These are phyloP conservation scores for Drosophila erecta DNA, from an alignment of 1,140 invertebrate species.

Conservation along the genomic window DNA sequence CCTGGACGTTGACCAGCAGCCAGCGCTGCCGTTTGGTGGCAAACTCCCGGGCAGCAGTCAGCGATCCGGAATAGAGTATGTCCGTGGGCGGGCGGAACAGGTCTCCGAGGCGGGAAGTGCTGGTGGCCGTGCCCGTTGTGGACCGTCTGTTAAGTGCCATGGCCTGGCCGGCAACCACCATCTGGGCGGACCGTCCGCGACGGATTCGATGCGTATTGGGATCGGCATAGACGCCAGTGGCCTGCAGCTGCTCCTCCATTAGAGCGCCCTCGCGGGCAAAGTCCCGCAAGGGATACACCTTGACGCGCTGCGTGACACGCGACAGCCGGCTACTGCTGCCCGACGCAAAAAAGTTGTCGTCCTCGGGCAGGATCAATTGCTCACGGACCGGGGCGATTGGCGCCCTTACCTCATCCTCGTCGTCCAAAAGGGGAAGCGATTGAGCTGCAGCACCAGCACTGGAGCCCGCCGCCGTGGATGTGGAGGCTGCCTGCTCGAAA, in stretches of 20 bases:
- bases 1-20: constrained; percentile 92
- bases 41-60: constrained; percentile 88
- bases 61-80: constrained; percentile 89
- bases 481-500: constrained; percentile 61
- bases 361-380: constrained; percentile 79
- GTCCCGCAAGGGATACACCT: constrained; percentile 78
- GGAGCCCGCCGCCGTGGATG: constrained; percentile 12
- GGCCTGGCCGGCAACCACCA: constrained; percentile 62
- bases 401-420: constrained; percentile 78
- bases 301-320: constrained; percentile 62
- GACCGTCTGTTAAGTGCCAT: constrained; percentile 45
- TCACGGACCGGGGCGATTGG: constrained; percentile 80
- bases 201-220: constrained; percentile 55
- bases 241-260: constrained; percentile 80
- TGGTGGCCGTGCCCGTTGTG: constrained; percentile 26
- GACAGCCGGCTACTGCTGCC: constrained; percentile 52
- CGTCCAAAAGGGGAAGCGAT: constrained; percentile 30
- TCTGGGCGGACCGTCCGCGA: constrained; percentile 67
- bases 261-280: constrained; percentile 77
- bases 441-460: constrained; percentile 4
- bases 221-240: constrained; percentile 64
- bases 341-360: constrained; percentile 80
- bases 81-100: constrained; percentile 91
- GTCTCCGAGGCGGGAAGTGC: constrained; percentile 88
- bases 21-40: constrained; percentile 88